Evolutionary conservation across 1,140 invertebrate genomes (phyloP).

Genomic region (Drosophila orena): DNA sequence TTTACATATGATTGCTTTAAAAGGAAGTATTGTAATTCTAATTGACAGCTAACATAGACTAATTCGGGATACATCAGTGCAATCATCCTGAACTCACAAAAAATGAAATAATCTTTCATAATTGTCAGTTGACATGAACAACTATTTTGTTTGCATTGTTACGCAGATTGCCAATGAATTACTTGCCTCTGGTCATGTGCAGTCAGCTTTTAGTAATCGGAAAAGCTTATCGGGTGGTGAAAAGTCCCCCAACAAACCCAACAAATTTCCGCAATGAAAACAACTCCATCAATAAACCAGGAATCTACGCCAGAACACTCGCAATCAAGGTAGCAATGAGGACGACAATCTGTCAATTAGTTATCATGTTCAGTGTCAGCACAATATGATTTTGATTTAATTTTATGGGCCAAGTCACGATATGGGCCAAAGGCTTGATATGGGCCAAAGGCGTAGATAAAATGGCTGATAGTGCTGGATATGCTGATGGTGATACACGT

Average conservation of each 20-base stretch:
- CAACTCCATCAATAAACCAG: conserved; percentile 54
- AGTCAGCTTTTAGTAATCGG: conserved; percentile 32
- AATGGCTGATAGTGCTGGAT: neutral
- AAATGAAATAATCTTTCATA: conserved; percentile 4
- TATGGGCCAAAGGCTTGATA: conserved; percentile 4
- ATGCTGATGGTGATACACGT: conserved; percentile 18
- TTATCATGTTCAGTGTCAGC: conserved; percentile 78
- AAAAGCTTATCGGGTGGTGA: conserved; percentile 54
- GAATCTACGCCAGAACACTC: conserved; percentile 35
- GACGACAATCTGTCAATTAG: conserved; percentile 77
- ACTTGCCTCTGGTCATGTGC: conserved; percentile 19
- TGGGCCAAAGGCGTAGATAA: neutral
- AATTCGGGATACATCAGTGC: neutral
- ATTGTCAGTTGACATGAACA: conserved; percentile 27
- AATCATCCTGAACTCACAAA: conserved; percentile 8
- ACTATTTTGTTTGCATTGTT: conserved; percentile 50
- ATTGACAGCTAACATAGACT: neutral
- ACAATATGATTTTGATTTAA: conserved; percentile 78
- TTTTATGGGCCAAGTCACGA: conserved; percentile 54
- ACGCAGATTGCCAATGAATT: conserved; percentile 56
- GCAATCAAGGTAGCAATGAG: conserved; percentile 34
- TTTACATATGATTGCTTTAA: neutral
- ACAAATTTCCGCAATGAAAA: conserved; percentile 25
- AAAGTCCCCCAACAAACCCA: neutral
- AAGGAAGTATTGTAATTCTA: neutral